A percentile compares a stretch with the other conserved stretches of the same genome.
These are phyloP conservation scores for Lophius americanus DNA, from an alignment of 2,797 vertebrate genomes.

Conservation along the genomic window DNA sequence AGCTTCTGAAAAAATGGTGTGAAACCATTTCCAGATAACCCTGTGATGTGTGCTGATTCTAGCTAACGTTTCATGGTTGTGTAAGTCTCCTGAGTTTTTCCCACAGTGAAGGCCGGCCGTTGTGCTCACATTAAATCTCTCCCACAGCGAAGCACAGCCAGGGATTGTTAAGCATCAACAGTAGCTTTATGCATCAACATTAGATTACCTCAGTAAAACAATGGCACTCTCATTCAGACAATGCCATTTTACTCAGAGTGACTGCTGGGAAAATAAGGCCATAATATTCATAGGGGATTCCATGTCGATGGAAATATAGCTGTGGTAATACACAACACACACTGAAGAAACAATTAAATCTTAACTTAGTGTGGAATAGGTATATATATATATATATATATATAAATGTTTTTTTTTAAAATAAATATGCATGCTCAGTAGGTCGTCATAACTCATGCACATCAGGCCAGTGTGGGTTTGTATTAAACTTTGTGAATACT, in stretches of 20 bases:
- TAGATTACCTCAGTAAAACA: conserved; percentile 39
- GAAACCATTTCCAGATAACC: not conserved
- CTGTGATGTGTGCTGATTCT: not conserved
- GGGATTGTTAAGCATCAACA: conserved; percentile 5
- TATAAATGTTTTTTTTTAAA: too few species aligned
- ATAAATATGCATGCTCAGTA: too few species aligned
- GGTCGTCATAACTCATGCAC: too few species aligned
- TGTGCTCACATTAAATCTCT: not conserved
- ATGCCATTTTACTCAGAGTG: conserved; percentile 14
- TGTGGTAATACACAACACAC: not conserved
- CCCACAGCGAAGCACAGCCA: conserved; percentile 3
- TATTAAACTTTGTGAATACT: too few species aligned
- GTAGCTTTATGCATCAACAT: not conserved
- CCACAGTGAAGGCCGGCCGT: not conserved
- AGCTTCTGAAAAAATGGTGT: not conserved
- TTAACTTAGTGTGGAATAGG: conserved; percentile 13
- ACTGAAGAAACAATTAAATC: conserved; percentile 11
- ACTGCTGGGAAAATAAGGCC: conserved; percentile 30
- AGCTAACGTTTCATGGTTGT: not conserved
- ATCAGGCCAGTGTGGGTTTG: too few species aligned
- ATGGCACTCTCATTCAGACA: conserved; percentile 34
- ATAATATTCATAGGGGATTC: conserved; percentile 36
- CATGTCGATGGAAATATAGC: conserved; percentile 1
- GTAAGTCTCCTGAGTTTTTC: not conserved
- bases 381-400: too few species aligned